Evolutionary conservation across 2,888 invertebrate genomes (phyloP), one percentile per base, ranked within the genome.

Genomic region (Caenorhabditis imperialis): DNA sequence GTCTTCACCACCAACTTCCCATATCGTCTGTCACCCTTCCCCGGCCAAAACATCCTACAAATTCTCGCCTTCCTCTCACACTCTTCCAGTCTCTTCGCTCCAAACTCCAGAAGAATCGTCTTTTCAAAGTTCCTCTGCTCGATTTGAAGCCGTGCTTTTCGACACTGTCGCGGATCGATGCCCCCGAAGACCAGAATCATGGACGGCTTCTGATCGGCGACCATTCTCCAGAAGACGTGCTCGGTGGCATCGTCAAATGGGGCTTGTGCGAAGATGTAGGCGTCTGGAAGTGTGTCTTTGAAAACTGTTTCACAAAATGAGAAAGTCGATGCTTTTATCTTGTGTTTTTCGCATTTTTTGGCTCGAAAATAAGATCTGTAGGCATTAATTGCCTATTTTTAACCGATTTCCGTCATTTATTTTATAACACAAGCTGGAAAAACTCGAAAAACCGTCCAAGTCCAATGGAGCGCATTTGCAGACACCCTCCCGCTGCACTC

Each of bases 221-320:
- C 75, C 58, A 71, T 63, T 25, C 70, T 33, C 75, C 75, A 75
- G 30, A 75, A 75, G 1, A 25, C 30, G 5, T 40, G 27, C 3
- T 61, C 57, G 1, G 75, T 65, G 5, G 35, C 37, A 1, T 35
- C 45, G 47, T 58, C 57, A 35, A 70, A 75, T 16, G 75, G 75
- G 27, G 75, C 75, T 47, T 75, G 75, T 1, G 63, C 57, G 22
- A 75, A 70, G n/a, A 75, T 65, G 54, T 75, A 75, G 10, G 54
- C 69, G 18, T 37, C 74, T 75, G 48, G 10, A 27, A 14, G 3
- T 16, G 8, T 22, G 27, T 50, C 2, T 25, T 33, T 23, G 42
- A n/a, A 10, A 23, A 16, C n/a, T n/a, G 22, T 38, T 20, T 4
- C 14, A 25, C 3, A 38, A 5, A 50, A 6, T 23, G 20, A 12